phyloP scores from a whole-genome alignment of 1,140 invertebrate species.

The Lethrus apterus region DNA sequence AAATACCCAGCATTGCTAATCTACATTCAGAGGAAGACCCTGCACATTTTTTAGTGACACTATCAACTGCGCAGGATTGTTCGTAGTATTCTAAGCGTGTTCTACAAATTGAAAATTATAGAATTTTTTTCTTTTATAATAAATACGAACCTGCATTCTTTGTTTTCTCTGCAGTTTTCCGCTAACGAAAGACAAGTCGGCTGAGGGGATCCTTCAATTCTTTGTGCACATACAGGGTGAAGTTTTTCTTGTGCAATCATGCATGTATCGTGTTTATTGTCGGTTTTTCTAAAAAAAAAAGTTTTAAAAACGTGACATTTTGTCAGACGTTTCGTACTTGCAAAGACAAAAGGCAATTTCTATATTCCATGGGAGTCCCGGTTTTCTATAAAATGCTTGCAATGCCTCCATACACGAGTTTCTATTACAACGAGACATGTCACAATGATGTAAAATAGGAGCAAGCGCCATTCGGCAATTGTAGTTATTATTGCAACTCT shows the following conservation, averaged over 20 bases:
- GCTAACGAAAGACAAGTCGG: slow-evolving; percentile 76
- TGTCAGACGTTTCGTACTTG: slow-evolving; percentile 55
- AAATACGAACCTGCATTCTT: slow-evolving; percentile 57
- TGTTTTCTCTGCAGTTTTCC: slow-evolving; percentile 66
- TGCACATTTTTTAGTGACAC: slow-evolving; percentile 81
- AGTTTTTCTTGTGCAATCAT: slow-evolving; percentile 80
- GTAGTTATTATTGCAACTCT: slow-evolving; percentile 66
- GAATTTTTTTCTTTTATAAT: neutral
- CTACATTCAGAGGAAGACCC: slow-evolving; percentile 72
- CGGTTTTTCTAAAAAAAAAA: slow-evolving; percentile 58
- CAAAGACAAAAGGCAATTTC: slow-evolving; percentile 88
- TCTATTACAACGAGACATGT: slow-evolving; percentile 64
- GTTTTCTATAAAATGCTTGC: slow-evolving; percentile 74
- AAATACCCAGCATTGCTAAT: slow-evolving; percentile 72
- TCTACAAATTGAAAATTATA: slow-evolving; percentile 42
- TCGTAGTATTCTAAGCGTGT: slow-evolving; percentile 76
- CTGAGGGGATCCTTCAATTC: slow-evolving; percentile 59
- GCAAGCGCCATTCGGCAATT: slow-evolving; percentile 68
- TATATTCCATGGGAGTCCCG: slow-evolving; percentile 68
- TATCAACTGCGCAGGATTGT: slow-evolving; percentile 83
- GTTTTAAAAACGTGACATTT: neutral
- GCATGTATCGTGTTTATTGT: slow-evolving; percentile 73
- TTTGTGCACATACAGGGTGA: slow-evolving; percentile 78
- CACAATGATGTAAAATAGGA: slow-evolving; percentile 73
- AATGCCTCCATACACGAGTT: slow-evolving; percentile 83